phyloP scores from a whole-genome alignment of 2,888 invertebrate species.

The Tanytarsus gracilentus region DNA sequence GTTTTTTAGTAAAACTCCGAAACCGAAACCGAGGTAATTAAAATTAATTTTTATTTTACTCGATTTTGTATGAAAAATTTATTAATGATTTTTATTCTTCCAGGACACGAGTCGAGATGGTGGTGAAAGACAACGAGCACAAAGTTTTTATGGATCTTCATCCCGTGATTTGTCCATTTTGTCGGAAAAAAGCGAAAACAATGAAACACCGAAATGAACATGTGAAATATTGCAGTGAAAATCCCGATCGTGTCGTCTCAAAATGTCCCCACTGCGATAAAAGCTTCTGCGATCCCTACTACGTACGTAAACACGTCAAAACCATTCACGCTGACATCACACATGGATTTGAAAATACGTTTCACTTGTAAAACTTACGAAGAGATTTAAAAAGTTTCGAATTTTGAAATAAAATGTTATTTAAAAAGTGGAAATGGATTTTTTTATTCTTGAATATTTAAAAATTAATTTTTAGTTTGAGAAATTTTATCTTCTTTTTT shows the following conservation, averaged over 20 bases:
- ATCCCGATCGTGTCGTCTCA: not conserved
- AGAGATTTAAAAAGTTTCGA: too few species aligned
- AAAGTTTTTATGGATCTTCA: not conserved
- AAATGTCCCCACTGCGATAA: not conserved
- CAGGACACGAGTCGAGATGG: not conserved
- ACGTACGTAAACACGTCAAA: not conserved
- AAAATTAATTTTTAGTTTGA: too few species aligned
- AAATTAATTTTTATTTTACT: too few species aligned
- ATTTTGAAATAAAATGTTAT: not conserved
- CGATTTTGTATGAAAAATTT: not conserved
- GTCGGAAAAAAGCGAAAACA: not conserved
- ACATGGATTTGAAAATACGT: too few species aligned
- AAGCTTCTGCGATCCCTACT: not conserved
- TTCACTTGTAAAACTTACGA: too few species aligned
- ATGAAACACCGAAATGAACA: conserved; percentile 4
- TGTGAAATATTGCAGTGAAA: not conserved
- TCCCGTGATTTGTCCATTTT: not conserved
- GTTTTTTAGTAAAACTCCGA: too few species aligned
- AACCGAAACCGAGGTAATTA: too few species aligned
- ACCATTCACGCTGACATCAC: not conserved
- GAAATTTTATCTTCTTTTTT: too few species aligned
- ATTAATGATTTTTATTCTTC: not conserved
- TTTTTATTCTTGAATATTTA: too few species aligned
- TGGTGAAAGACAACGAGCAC: not conserved
- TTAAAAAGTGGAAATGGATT: too few species aligned